A percentile compares a stretch with the other conserved stretches of the same genome.
Conservation (phyloP, 2,797 vertebrate genomes). For the Poeciliopsis presidionis region DNA sequence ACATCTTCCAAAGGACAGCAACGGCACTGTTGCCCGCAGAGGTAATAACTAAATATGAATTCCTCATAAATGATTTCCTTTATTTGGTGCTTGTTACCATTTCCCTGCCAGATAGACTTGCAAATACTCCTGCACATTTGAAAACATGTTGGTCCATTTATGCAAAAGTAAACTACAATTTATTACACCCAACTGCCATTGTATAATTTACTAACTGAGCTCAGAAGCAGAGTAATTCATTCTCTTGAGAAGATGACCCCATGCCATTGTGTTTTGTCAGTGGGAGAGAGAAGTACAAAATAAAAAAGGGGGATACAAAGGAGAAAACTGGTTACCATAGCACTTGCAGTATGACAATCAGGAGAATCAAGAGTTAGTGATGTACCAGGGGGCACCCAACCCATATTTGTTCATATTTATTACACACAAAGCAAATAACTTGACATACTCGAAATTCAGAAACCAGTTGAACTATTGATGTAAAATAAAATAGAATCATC, state of each 20-base stretch:
- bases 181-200: conserved; percentile 87
- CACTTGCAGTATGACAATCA: conserved; percentile 17
- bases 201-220: conserved; percentile 87
- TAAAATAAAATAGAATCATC: background rate
- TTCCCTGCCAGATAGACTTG: conserved; percentile 46
- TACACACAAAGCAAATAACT: background rate
- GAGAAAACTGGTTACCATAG: conserved; percentile 17
- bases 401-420: background rate
- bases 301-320: conserved; percentile 37
- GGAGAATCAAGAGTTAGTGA: conserved; percentile 11
- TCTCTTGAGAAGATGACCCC: conserved; percentile 88
- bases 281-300: conserved; percentile 41
- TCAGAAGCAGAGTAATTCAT: conserved; percentile 87
- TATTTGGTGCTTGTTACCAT: conserved; percentile 63
- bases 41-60: conserved; percentile 58
- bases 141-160: conserved; percentile 84
- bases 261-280: conserved; percentile 74
- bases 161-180: conserved; percentile 85
- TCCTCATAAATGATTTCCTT: conserved; percentile 75
- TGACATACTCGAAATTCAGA: background rate
- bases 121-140: conserved; percentile 81
- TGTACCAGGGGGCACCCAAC: background rate
- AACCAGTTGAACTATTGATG: background rate
- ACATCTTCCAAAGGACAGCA: conserved; percentile 52
- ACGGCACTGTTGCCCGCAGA: conserved; percentile 50